phyloP scores from a whole-genome alignment of 1,140 invertebrate genomes.

The Ylistrum balloti region DNA sequence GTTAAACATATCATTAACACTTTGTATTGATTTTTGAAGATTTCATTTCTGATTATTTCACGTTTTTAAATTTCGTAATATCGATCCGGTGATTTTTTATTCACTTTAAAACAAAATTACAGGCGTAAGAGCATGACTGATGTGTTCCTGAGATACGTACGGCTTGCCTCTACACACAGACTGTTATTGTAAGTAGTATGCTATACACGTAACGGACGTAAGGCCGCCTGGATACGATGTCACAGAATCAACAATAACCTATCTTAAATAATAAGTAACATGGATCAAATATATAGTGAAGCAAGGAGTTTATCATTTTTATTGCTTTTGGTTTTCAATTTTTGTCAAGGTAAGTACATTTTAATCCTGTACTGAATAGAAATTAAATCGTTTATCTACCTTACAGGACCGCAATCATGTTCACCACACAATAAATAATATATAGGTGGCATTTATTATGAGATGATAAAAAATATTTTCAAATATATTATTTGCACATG shows the following conservation, averaged over 20 bases:
- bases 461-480: too few relatives aligned
- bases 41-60: not conserved
- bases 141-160: not conserved
- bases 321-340: not conserved
- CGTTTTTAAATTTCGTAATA: slow-evolving; percentile 21
- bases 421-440: too few relatives aligned
- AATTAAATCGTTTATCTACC: too few relatives aligned
- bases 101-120: not conserved
- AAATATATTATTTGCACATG: too few relatives aligned
- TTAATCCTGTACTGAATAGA: too few relatives aligned
- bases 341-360: not conserved
- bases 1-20: too few relatives aligned
- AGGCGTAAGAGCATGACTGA: not conserved
- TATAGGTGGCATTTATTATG: too few relatives aligned
- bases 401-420: too few relatives aligned
- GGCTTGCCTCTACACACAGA: too few relatives aligned
- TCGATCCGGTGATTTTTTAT: not conserved
- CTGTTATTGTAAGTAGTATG: not conserved
- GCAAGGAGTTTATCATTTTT: not conserved
- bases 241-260: too few relatives aligned
- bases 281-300: not conserved
- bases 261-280: not conserved
- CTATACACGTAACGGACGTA: not conserved
- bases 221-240: too few relatives aligned
- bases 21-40: not conserved